Percentiles rank a stretch among this genome's conserved stretches.
Evolutionary conservation across 2,888 invertebrate genomes (phyloP).

Genomic region (Troglohyphantes excavatus): DNA sequence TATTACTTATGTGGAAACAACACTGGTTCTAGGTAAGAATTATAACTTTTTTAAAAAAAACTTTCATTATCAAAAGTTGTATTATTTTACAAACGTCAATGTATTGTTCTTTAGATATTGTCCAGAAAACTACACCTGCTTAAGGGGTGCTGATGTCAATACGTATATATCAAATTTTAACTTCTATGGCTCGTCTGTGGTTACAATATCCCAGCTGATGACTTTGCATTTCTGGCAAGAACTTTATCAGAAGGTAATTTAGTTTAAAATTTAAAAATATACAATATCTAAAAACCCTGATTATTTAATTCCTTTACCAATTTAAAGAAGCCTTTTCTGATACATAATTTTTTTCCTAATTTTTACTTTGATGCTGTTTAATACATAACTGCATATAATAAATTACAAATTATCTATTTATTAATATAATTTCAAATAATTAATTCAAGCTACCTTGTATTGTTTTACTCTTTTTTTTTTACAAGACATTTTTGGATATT

Average conservation of each 20-base stretch:
- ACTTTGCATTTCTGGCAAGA: constrained; percentile 76
- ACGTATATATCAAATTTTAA: constrained; percentile 75
- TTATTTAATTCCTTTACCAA: too few relatives aligned
- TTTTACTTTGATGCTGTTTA: too few relatives aligned
- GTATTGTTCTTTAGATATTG: constrained; percentile 39
- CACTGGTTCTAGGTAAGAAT: constrained; percentile 69
- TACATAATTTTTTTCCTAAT: too few relatives aligned
- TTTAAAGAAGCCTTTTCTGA: too few relatives aligned
- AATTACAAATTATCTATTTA: too few relatives aligned
- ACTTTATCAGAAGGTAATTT: constrained; percentile 73
- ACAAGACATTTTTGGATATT: too few relatives aligned
- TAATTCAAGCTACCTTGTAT: too few relatives aligned
- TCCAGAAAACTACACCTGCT: constrained; percentile 66
- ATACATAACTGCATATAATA: too few relatives aligned
- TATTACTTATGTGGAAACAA: constrained; percentile 74
- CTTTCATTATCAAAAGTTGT: not conserved
- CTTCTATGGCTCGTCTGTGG: constrained; percentile 73
- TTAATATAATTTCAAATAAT: too few relatives aligned
- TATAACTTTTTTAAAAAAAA: not conserved
- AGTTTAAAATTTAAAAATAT: too few relatives aligned
- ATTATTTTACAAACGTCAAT: not conserved
- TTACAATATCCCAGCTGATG: constrained; percentile 74
- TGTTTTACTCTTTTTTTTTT: too few relatives aligned
- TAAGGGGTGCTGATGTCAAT: constrained; percentile 71
- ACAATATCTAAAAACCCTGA: too few relatives aligned